Conservation (phyloP, 2,888 invertebrate genomes). For the Folsomia candida region DNA sequence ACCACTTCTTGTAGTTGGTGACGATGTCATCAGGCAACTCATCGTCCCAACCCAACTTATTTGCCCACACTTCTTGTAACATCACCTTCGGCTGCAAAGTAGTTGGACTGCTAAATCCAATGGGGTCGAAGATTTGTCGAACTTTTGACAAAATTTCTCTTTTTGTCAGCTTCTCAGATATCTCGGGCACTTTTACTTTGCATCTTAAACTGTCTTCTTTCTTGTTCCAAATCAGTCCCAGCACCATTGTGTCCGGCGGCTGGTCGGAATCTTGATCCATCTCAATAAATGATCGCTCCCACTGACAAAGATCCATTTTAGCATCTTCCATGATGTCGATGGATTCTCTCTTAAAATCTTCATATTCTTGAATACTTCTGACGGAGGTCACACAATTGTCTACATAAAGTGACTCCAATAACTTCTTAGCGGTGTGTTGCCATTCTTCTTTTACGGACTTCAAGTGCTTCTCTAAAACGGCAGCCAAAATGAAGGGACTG, state of each 20-base stretch:
- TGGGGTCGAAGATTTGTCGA: neutral
- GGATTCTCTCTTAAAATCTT: neutral
- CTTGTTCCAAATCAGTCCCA: neutral
- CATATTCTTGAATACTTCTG: neutral
- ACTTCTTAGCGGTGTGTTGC: neutral
- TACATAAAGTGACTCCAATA: neutral
- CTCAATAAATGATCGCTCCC: neutral
- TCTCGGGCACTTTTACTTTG: neutral
- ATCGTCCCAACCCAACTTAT: neutral
- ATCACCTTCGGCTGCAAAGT: neutral
- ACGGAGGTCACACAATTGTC: no score
- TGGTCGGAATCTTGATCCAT: no score
- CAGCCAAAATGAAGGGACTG: no score
- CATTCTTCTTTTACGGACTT: neutral
- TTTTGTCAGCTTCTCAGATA: neutral
- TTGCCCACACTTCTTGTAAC: neutral
- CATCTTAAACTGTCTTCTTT: neutral
- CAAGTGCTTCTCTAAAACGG: neutral
- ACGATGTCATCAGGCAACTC: neutral
- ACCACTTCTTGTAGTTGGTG: neutral
- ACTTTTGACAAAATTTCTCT: neutral
- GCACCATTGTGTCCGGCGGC: neutral
- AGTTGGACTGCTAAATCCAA: neutral
- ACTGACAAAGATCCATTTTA: neutral
- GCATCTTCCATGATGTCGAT: neutral